phyloP scores from a whole-genome alignment of 2,888 invertebrate genomes.

The Leptinotarsa peninsularis region DNA sequence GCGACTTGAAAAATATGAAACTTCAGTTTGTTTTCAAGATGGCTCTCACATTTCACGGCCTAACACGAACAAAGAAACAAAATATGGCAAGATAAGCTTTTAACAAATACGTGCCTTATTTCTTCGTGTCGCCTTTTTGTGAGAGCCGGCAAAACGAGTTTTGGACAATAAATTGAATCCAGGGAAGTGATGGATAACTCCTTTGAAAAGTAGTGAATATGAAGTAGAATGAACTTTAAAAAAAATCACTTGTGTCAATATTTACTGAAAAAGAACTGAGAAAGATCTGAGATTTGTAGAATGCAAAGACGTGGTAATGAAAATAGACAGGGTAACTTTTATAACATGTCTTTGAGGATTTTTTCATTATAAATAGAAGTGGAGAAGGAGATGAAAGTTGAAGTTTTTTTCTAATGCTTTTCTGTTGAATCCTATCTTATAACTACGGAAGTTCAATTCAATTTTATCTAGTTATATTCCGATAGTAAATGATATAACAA shows the following conservation, averaged over 20 bases:
- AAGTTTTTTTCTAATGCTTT: too few species aligned
- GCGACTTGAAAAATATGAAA: slow-evolving; percentile 24
- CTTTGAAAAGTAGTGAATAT: background rate
- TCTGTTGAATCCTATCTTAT: too few species aligned
- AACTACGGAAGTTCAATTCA: too few species aligned
- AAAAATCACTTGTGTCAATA: background rate
- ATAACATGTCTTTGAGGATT: too few species aligned
- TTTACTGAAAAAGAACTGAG: background rate
- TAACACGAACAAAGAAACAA: slow-evolving; percentile 38
- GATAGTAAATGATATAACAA: too few species aligned
- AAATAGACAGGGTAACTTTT: too few species aligned
- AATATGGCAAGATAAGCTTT: slow-evolving; percentile 47
- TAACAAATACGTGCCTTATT: slow-evolving; percentile 45
- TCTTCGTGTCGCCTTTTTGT: slow-evolving; percentile 31
- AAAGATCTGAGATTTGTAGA: background rate
- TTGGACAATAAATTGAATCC: slow-evolving; percentile 36
- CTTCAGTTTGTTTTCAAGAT: slow-evolving; percentile 30
- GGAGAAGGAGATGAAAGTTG: too few species aligned
- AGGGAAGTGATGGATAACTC: slow-evolving; percentile 11
- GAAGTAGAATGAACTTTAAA: background rate
- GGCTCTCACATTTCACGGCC: slow-evolving; percentile 37
- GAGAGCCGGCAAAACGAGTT: slow-evolving; percentile 33
- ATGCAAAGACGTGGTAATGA: too few species aligned
- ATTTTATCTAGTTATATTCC: too few species aligned
- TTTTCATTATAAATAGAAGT: too few species aligned